Evolutionary conservation across 2,113 vertebrate genomes (phyloP).

Genomic region (Oryzias curvinotus): DNA sequence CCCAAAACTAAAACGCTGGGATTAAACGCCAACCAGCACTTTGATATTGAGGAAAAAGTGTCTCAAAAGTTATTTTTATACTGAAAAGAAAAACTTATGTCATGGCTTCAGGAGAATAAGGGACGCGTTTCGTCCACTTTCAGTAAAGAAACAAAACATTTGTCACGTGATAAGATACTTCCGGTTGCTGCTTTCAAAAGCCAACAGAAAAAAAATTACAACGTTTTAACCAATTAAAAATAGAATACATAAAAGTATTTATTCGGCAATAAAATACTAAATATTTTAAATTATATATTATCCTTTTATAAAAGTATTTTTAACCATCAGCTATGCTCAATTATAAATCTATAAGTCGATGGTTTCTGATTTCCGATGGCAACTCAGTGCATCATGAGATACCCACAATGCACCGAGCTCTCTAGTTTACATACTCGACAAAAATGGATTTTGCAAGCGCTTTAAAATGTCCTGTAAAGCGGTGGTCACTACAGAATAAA

Average conservation of each 20-base stretch:
- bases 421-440: constrained; percentile 72
- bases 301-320: too few relatives aligned
- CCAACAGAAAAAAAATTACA: background rate
- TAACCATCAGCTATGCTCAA: too few relatives aligned
- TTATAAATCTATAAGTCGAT: too few relatives aligned
- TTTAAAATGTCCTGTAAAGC: too few relatives aligned
- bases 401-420: constrained; percentile 50
- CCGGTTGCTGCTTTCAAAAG: constrained; percentile 18
- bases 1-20: background rate
- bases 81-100: background rate
- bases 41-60: background rate
- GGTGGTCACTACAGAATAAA: too few relatives aligned
- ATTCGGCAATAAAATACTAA: background rate
- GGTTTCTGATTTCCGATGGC: background rate
- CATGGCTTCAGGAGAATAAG: background rate
- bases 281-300: too few relatives aligned
- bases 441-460: background rate
- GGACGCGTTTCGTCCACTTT: background rate
- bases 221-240: accelerated
- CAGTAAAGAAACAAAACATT: constrained; percentile 46
- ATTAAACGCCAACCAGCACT: background rate
- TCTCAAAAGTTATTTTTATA: too few relatives aligned
- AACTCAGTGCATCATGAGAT: background rate
- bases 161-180: constrained; percentile 31
- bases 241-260: too few relatives aligned